phyloP scores from a whole-genome alignment of 2,113 vertebrate species.

The Dryoscopus gambensis region DNA sequence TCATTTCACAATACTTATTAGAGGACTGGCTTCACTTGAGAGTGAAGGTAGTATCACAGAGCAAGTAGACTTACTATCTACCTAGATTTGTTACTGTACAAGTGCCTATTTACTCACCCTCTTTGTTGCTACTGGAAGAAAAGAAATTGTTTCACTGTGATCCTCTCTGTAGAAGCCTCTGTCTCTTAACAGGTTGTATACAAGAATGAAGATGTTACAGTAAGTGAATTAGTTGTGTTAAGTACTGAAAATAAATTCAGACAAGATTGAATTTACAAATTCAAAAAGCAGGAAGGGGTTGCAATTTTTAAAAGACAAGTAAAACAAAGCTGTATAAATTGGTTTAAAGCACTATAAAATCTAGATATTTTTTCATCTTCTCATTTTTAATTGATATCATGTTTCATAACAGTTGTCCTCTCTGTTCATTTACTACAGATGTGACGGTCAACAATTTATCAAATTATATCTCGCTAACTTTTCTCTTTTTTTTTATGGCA shows the following conservation, averaged over 20 bases:
- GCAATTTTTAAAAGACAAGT: neutral
- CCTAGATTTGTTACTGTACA: neutral
- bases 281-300: neutral
- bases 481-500: neutral
- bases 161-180: neutral
- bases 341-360: neutral
- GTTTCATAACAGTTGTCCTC: neutral
- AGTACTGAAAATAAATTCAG: neutral
- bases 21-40: neutral
- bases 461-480: neutral
- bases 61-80: neutral
- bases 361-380: neutral
- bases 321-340: neutral
- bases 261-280: neutral
- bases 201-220: neutral
- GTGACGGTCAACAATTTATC: neutral
- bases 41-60: neutral
- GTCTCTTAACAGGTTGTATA: neutral
- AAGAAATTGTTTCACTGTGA: neutral
- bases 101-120: neutral
- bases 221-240: neutral
- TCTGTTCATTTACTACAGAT: neutral
- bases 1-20: neutral
- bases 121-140: neutral
- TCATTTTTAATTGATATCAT: neutral